Conservation (phyloP, 2,113 vertebrate genomes). For the Pipra filicauda region DNA sequence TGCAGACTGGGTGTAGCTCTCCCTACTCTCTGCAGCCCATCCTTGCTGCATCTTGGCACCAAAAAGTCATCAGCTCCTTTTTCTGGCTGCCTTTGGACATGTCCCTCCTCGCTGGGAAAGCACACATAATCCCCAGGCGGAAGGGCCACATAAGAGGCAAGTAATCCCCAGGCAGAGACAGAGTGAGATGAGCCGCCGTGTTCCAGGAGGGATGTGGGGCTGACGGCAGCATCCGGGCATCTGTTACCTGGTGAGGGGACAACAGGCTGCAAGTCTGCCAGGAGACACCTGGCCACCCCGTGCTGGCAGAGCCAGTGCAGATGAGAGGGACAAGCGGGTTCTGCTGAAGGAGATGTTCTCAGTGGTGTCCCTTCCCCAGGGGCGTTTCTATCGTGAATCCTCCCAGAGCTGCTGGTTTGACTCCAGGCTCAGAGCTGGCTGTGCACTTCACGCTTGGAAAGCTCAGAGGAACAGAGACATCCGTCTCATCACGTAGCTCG, state of each 20-base stretch:
- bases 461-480: constrained; percentile 23
- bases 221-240: accelerated
- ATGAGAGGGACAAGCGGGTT: neutral
- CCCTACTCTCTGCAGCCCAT: neutral
- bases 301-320: neutral
- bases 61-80: neutral
- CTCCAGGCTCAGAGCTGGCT: constrained; percentile 23
- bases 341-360: neutral
- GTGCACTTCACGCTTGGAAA: constrained; percentile 30
- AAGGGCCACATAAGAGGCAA: neutral
- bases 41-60: neutral
- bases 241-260: neutral
- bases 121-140: neutral
- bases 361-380: neutral
- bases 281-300: neutral
- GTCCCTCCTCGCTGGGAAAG: neutral
- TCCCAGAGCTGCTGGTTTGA: neutral
- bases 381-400: neutral
- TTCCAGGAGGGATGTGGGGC: neutral
- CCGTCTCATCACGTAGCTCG: neutral
- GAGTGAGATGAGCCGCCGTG: accelerated
- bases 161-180: neutral
- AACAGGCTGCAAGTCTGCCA: neutral
- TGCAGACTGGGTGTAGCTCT: neutral
- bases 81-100: neutral